Evolutionary conservation across 2,888 invertebrate genomes (phyloP), one percentile per base, ranked within the genome.

Genomic region (Chesias legatella): DNA sequence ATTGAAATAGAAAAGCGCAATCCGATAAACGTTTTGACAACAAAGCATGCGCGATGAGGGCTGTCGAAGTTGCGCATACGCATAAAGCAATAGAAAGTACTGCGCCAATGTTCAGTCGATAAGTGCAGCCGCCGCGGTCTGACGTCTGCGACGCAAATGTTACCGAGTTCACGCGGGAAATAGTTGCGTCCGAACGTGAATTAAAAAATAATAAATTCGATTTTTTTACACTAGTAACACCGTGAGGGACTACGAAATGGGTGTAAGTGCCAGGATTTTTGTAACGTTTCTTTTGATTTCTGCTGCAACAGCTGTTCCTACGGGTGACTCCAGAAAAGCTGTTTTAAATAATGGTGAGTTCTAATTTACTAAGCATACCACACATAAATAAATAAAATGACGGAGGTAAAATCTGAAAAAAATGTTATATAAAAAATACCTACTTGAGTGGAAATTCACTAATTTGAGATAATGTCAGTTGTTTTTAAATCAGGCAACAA

Each of bases 61-160:
- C 67, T n/a, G 67, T 57, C 59, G 61, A 66, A 62, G 63, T 70
- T 74, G 78, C 77, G 77, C 70, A 51, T 50, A 65, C 79, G 76
- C 78, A 77, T 77, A 76, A 69, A 83, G 75, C 69, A 66, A 72
- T 88, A 86, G 88, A 88, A 88, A 88, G 88, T 86, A 62, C 67
- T 60, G 62, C 60, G 64, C 45, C 51, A 58, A 56, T 58, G 67
- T 69, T 81, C 73, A 88, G 88, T 88, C 73, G 73, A 63, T 69
- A 67, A 69, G 71, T 64, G 69, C 61, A 64, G 71, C 70, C 66
- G 69, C 53, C 58, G 60, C 61, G 49, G 62, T 49, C 67, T 60
- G 67, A 74, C 83, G 83, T 69, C 56, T 52, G 53, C 60, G 78
- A 73, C 84, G 83, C 79, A 85, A 85, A 84, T 84, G 69, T 81